These are phyloP conservation scores for Toxostoma redivivum DNA, from an alignment of 2,113 vertebrate species.

Conservation along the genomic window DNA sequence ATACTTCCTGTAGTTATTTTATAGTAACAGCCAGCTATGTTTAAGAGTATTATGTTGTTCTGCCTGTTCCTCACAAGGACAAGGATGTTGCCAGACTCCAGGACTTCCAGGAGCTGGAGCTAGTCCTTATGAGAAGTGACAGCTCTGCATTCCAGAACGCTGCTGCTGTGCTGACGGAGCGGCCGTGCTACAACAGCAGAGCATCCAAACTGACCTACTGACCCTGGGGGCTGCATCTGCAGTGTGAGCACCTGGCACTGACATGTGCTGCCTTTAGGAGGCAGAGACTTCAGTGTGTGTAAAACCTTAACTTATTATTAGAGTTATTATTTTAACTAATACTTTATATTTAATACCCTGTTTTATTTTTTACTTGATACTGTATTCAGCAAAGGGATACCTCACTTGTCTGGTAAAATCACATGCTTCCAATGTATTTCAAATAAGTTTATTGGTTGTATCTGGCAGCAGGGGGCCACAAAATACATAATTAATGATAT, in stretches of 20 bases:
- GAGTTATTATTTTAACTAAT: constrained; percentile 52
- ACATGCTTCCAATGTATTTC: neutral
- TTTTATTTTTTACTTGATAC: constrained; percentile 49
- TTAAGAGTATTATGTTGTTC: neutral
- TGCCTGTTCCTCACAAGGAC: constrained; percentile 72
- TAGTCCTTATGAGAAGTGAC: constrained; percentile 76
- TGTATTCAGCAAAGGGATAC: constrained; percentile 23
- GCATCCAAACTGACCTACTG: constrained; percentile 86
- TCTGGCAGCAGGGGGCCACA: neutral
- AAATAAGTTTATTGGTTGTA: neutral
- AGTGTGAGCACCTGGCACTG: neutral
- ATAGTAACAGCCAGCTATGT: neutral
- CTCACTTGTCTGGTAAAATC: constrained; percentile 11
- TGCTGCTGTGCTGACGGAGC: constrained; percentile 58
- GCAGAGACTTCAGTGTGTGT: neutral
- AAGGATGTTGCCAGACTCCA: constrained; percentile 88
- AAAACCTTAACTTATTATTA: constrained; percentile 50
- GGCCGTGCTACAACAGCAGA: constrained; percentile 84
- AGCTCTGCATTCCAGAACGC: constrained; percentile 68
- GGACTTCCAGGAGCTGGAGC: constrained; percentile 91
- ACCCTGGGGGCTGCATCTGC: neutral
- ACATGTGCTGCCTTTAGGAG: neutral
- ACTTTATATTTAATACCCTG: constrained; percentile 37
- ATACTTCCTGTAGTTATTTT: neutral
- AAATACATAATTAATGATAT: neutral